phyloP scores from a whole-genome alignment of 2,113 vertebrate genomes.

The Poicephalus meyeri region DNA sequence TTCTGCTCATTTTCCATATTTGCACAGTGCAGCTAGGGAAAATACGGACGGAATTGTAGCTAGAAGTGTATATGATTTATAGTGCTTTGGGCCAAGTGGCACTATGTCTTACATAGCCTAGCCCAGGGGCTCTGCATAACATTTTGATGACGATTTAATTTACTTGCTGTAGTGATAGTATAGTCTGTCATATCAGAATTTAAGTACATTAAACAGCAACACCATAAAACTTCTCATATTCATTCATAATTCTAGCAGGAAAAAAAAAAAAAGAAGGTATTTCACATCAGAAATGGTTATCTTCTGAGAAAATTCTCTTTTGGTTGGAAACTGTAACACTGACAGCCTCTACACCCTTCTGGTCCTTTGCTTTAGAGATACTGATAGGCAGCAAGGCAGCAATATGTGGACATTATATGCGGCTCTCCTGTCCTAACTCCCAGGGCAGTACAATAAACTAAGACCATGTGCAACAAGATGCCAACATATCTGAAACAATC shows the following conservation, averaged over 20 bases:
- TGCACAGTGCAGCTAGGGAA: not conserved
- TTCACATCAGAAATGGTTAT: not conserved
- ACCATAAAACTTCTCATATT: slow-evolving; percentile 27
- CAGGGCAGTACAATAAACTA: not conserved
- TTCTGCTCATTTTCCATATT: not conserved
- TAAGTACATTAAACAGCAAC: slow-evolving; percentile 33
- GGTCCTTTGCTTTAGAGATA: not conserved
- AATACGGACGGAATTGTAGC: not conserved
- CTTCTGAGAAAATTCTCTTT: not conserved
- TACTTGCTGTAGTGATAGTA: not conserved
- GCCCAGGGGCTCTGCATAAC: not conserved
- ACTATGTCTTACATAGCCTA: not conserved
- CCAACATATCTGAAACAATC: not conserved
- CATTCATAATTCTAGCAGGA: not conserved
- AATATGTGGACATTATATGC: fast-evolving
- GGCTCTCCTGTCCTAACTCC: not conserved
- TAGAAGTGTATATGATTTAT: not conserved
- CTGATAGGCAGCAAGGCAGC: not conserved
- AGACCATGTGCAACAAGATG: fast-evolving
- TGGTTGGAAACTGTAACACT: not conserved
- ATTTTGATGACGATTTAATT: slow-evolving; percentile 44
- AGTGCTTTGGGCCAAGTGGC: not conserved
- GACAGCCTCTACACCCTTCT: not conserved
- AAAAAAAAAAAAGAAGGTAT: no score
- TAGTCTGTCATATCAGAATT: slow-evolving; percentile 20